Evolutionary conservation across 2,797 vertebrate species (phyloP).

Genomic region (Acipenser oxyrinchus): DNA sequence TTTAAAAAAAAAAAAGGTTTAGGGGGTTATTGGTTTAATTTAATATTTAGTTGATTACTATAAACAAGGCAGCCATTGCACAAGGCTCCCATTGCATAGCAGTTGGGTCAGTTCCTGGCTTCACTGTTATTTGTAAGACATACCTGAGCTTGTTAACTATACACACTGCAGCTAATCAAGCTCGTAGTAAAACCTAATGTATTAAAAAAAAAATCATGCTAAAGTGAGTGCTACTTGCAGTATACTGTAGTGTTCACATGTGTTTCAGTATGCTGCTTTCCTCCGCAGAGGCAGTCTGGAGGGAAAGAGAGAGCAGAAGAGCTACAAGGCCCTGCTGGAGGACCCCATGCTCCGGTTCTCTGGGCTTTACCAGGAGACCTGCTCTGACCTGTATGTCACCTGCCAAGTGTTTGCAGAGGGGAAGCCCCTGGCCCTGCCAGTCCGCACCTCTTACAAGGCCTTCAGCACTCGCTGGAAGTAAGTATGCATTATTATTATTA

Average conservation of each 20-base stretch:
- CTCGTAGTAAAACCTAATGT: too few relatives aligned
- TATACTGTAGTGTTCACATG: background rate
- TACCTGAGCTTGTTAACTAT: too few relatives aligned
- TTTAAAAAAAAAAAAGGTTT: too few relatives aligned
- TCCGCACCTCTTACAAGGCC: slow-evolving; percentile 93
- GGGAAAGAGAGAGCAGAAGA: slow-evolving; percentile 91
- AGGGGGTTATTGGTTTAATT: too few relatives aligned
- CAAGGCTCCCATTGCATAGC: too few relatives aligned
- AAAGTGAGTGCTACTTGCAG: too few relatives aligned
- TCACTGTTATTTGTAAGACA: too few relatives aligned
- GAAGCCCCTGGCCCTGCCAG: slow-evolving; percentile 87
- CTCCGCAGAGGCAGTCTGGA: slow-evolving; percentile 83
- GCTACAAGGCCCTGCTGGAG: slow-evolving; percentile 87
- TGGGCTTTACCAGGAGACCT: slow-evolving; percentile 89
- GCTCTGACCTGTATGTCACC: slow-evolving; percentile 94
- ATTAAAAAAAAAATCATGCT: too few relatives aligned
- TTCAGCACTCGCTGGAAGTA: slow-evolving; percentile 99
- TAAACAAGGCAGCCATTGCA: too few relatives aligned
- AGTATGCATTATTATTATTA: slow-evolving; percentile 39
- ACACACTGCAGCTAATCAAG: too few relatives aligned
- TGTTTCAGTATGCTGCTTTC: slow-evolving; percentile 2
- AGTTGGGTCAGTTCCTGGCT: too few relatives aligned
- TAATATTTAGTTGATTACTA: too few relatives aligned
- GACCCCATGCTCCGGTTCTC: slow-evolving; percentile 96
- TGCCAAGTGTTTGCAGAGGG: slow-evolving; percentile 97